Evolutionary conservation across 2,888 invertebrate genomes (phyloP).

Genomic region (Dinocampus coccinellae): DNA sequence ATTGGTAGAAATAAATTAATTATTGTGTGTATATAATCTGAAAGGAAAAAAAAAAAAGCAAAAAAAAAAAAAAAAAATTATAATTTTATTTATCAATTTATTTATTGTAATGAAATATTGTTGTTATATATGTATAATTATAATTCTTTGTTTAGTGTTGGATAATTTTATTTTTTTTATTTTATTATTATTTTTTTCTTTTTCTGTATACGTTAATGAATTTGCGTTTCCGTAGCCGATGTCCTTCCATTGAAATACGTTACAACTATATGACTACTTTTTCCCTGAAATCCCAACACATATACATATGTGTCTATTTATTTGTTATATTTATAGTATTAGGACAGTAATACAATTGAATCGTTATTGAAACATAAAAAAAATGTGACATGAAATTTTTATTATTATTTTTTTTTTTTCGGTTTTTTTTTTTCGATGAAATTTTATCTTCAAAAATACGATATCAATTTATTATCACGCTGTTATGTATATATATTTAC

Average conservation of each 20-base stretch:
- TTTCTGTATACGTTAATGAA: constrained; percentile 23
- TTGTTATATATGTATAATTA: not conserved
- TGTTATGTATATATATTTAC: not conserved
- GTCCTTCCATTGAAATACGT: constrained; percentile 33
- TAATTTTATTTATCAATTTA: not conserved
- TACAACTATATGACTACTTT: constrained; percentile 15
- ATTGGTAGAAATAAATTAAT: not conserved
- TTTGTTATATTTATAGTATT: too few relatives aligned
- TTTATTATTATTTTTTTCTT: constrained; percentile 16
- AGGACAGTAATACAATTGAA: too few relatives aligned
- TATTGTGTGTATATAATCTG: not conserved
- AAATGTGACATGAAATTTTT: too few relatives aligned
- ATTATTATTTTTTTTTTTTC: too few relatives aligned
- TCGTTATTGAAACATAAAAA: too few relatives aligned
- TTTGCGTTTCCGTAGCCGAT: constrained; percentile 15
- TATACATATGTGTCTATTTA: not conserved
- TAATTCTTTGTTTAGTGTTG: not conserved
- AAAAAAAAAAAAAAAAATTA: not conserved
- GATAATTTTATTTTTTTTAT: not conserved
- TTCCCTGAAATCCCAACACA: not conserved
- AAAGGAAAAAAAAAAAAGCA: not conserved
- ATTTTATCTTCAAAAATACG: not conserved
- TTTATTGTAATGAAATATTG: too few relatives aligned
- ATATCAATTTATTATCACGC: not conserved
- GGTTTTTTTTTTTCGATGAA: too few relatives aligned